Conservation (phyloP, 2,888 invertebrate genomes). For the Stegophylla sp. region DNA sequence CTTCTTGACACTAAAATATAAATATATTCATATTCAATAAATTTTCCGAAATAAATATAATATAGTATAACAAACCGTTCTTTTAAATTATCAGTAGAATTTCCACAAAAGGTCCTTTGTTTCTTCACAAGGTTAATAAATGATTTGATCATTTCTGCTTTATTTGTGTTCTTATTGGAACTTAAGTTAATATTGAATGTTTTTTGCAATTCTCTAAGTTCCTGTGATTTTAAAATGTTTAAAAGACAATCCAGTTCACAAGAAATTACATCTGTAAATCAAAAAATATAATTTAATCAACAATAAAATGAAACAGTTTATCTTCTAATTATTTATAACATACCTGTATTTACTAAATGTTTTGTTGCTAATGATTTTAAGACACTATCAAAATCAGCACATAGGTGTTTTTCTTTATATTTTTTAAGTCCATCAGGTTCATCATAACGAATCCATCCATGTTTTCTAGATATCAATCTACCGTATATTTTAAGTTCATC, state of each 20-base stretch:
- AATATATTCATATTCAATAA: background rate
- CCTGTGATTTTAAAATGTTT: constrained; percentile 64
- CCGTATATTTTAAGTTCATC: constrained; percentile 51
- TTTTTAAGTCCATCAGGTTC: constrained; percentile 27
- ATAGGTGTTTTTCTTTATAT: constrained; percentile 37
- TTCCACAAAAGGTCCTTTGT: constrained; percentile 42
- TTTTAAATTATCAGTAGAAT: constrained; percentile 51
- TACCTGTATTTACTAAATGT: constrained; percentile 46
- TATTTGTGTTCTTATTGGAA: constrained; percentile 62
- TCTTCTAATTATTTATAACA: background rate
- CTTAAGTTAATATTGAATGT: constrained; percentile 63
- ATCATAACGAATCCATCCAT: constrained; percentile 40
- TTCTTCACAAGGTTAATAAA: constrained; percentile 45
- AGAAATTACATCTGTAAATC: constrained; percentile 32
- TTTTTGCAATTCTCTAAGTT: constrained; percentile 66
- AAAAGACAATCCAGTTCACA: constrained; percentile 60
- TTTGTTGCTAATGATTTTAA: constrained; percentile 39
- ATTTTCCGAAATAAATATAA: background rate
- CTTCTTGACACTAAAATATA: constrained; percentile 64
- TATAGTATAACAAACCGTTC: constrained; percentile 6
- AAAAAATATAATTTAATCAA: background rate
- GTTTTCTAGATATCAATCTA: constrained; percentile 50
- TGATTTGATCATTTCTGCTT: constrained; percentile 64
- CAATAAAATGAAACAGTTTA: background rate
- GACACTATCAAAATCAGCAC: constrained; percentile 22